phyloP scores from a whole-genome alignment of 2,113 vertebrate genomes.

The Apistogramma diplotaenia region DNA sequence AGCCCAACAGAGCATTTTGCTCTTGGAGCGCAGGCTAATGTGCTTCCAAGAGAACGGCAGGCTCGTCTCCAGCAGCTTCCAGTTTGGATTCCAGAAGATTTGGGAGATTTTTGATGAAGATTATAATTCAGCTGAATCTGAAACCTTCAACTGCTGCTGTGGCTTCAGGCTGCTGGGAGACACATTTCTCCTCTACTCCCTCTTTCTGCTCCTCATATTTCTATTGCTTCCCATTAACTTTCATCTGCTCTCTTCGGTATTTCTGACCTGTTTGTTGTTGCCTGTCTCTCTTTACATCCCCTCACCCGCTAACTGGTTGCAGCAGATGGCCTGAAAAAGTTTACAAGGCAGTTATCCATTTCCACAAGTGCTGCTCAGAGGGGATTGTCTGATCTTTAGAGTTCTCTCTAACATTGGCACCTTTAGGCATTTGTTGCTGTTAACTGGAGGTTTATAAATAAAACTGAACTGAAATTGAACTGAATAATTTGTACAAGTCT shows the following conservation, averaged over 20 bases:
- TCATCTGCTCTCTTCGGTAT: not conserved
- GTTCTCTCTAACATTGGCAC: not conserved
- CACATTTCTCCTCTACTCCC: not conserved
- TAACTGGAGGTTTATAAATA: not conserved
- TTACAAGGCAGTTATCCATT: not conserved
- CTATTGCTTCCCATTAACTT: not conserved
- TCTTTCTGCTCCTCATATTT: not conserved
- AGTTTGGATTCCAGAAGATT: too few species aligned
- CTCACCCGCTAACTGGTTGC: not conserved
- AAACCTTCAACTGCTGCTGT: not conserved
- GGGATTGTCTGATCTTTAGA: not conserved
- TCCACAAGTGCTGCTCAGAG: not conserved
- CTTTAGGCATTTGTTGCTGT: not conserved
- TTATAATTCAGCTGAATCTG: not conserved
- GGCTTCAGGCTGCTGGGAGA: not conserved
- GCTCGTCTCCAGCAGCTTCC: not conserved
- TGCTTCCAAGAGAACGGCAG: not conserved
- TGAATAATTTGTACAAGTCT: not conserved
- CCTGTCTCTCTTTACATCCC: too few species aligned
- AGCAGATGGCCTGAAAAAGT: not conserved
- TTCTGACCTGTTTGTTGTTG: too few species aligned
- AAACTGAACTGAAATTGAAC: not conserved
- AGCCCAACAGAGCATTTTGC: not conserved
- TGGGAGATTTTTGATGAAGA: too few species aligned
- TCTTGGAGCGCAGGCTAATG: not conserved